A percentile compares a stretch with the other conserved stretches of the same genome.
Conservation (phyloP, 2,797 vertebrate genomes). For the Aulostomus chinensis region DNA sequence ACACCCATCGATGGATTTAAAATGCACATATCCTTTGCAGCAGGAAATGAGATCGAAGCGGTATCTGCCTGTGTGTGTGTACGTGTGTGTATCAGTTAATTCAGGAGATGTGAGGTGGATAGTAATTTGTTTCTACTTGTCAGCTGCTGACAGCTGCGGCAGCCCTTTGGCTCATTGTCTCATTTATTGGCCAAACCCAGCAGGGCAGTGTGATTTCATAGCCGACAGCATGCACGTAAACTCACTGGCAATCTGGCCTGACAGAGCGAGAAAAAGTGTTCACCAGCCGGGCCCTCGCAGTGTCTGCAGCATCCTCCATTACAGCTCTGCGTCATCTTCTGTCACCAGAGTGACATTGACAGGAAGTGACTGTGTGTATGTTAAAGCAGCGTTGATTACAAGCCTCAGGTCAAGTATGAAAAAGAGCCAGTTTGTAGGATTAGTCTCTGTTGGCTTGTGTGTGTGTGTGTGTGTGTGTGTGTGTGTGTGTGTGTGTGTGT, state of each 20-base stretch:
- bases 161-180: conserved; percentile 14
- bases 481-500: no score
- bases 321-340: conserved; percentile 13
- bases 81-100: conserved; percentile 32
- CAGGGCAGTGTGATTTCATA: no score
- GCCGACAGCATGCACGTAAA: background rate
- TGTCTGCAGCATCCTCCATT: background rate
- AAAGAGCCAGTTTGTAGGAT: no score
- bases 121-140: conserved; percentile 27
- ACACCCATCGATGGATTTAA: no score
- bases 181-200: no score
- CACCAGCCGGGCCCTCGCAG: no score
- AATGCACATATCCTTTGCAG: no score
- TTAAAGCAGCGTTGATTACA: no score
- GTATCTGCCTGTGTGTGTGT: conserved; percentile 10
- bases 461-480: no score
- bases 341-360: conserved; percentile 9
- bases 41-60: no score
- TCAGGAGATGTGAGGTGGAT: conserved; percentile 41
- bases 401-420: no score
- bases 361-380: conserved; percentile 9
- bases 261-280: background rate
- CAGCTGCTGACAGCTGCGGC: conserved; percentile 23
- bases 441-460: no score
- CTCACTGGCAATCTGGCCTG: conserved; percentile 5